phyloP scores from a whole-genome alignment of 2,113 vertebrate species.

The Alexandromys fortis region DNA sequence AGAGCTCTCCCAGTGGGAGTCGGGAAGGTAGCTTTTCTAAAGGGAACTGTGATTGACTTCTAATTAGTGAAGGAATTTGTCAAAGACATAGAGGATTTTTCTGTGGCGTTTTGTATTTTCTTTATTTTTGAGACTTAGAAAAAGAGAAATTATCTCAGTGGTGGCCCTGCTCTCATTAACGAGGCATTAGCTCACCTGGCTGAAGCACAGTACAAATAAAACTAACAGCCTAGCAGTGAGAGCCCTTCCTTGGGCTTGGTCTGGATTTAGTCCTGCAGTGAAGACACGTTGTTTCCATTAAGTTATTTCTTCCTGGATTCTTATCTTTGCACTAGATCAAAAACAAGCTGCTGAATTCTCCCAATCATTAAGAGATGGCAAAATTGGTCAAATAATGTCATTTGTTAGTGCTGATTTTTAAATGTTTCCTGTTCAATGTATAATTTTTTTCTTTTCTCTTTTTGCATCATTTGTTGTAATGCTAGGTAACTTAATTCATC shows the following conservation, averaged over 20 bases:
- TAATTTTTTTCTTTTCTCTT: not conserved
- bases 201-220: slow-evolving; percentile 39
- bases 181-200: slow-evolving; percentile 50
- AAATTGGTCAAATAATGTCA: not conserved
- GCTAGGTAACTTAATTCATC: slow-evolving; percentile 46
- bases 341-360: slow-evolving; percentile 40
- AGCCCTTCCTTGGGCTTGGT: not conserved
- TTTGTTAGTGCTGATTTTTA: slow-evolving; percentile 6
- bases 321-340: slow-evolving; percentile 39
- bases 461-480: slow-evolving; percentile 41
- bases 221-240: not conserved
- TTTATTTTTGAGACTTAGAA: slow-evolving; percentile 46
- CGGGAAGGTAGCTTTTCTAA: not conserved
- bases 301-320: slow-evolving; percentile 30
- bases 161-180: slow-evolving; percentile 55
- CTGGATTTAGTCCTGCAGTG: slow-evolving; percentile 31
- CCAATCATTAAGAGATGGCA: not conserved
- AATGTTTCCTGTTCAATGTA: not conserved
- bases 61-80: slow-evolving; percentile 54
- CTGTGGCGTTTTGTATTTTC: slow-evolving; percentile 21
- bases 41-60: slow-evolving; percentile 47
- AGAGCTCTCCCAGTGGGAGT: not conserved
- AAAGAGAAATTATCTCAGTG: slow-evolving; percentile 66
- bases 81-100: slow-evolving; percentile 35
- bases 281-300: slow-evolving; percentile 47